Evolutionary conservation across 92 coral and sea anemone species (phyloP).

Genomic region (Montipora capitata): DNA sequence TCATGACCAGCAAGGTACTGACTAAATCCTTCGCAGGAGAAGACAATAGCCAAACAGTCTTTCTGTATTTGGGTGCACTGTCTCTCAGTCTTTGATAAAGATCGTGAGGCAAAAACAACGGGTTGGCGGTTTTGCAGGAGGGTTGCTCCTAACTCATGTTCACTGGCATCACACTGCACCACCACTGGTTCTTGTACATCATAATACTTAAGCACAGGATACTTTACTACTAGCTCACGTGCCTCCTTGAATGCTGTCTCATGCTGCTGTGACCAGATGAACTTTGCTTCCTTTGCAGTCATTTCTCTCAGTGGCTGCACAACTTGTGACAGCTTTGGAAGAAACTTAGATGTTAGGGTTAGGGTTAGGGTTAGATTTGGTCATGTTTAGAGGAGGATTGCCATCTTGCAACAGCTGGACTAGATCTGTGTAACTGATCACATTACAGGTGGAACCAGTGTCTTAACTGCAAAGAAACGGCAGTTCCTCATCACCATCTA

Average conservation of each 20-base stretch:
- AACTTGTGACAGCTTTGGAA: conserved; percentile 8
- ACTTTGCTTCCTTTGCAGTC: background rate
- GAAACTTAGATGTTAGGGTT: conserved; percentile 19
- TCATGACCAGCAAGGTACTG: no score
- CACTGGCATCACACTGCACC: no score
- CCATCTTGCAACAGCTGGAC: conserved; percentile 26
- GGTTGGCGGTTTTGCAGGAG: no score
- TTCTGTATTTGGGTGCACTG: no score
- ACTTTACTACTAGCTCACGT: background rate
- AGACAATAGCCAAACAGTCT: no score
- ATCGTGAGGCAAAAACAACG: no score
- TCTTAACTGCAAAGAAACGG: conserved; percentile 52
- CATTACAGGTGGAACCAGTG: conserved; percentile 58
- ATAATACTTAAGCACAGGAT: no score
- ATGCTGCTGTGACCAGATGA: background rate
- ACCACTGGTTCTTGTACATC: no score
- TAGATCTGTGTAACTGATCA: conserved; percentile 55
- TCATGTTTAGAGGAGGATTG: no score
- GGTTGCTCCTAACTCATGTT: background rate
- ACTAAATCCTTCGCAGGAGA: no score
- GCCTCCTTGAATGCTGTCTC: background rate
- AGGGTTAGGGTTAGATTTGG: conserved; percentile 8
- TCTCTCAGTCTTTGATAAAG: no score
- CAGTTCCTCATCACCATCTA: no score
- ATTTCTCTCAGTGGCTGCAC: conserved; percentile 5